phyloP scores from a whole-genome alignment of 2,888 invertebrate genomes.

The Cyaniris semiargus region DNA sequence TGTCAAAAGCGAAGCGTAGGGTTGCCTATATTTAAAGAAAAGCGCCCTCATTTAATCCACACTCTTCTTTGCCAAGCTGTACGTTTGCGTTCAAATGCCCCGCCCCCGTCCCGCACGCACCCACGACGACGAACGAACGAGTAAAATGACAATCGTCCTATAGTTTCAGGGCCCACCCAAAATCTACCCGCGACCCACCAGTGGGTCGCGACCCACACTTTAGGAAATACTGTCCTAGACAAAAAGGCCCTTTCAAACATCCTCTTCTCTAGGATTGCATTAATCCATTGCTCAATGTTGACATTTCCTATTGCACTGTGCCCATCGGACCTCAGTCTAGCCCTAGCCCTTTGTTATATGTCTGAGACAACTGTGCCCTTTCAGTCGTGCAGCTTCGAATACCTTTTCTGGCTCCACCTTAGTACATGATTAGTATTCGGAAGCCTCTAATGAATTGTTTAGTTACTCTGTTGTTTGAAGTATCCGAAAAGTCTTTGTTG shows the following conservation, averaged over 20 bases:
- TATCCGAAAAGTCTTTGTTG: background rate
- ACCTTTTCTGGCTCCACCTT: background rate
- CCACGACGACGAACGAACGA: no score
- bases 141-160: no score
- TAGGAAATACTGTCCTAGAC: no score
- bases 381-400: background rate
- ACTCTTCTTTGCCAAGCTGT: no score
- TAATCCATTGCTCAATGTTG: background rate
- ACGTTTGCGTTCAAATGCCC: no score
- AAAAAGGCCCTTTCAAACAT: background rate
- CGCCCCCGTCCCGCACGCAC: no score
- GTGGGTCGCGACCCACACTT: no score
- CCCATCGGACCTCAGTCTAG: background rate
- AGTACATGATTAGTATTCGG: background rate
- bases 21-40: no score
- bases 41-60: no score
- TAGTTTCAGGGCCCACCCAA: no score
- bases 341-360: slow-evolving; percentile 8
- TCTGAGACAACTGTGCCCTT: slow-evolving; percentile 14
- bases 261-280: background rate
- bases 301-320: background rate
- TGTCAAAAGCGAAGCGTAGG: no score
- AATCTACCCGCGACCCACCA: no score
- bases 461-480: background rate
- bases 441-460: background rate